Percentiles rank a stretch among this genome's conserved stretches.
Conservation (phyloP, 2,797 vertebrate species). For the Moxostoma hubbsi region DNA sequence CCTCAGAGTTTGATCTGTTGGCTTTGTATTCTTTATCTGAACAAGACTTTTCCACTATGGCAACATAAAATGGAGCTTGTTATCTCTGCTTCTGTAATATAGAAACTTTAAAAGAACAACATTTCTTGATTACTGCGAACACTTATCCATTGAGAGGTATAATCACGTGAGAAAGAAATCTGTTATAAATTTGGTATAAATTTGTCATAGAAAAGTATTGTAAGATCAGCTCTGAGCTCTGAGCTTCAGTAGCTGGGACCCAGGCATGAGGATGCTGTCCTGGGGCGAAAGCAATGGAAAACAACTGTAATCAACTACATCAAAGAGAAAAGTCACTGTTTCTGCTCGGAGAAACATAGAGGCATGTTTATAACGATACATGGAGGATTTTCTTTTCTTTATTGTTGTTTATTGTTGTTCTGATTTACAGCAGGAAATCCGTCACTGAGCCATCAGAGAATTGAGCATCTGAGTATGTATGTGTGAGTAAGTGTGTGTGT, state of each 20-base stretch:
- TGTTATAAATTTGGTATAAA: slow-evolving; percentile 57
- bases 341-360: slow-evolving; percentile 74
- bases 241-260: slow-evolving; percentile 55
- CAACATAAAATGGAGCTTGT: slow-evolving; percentile 74
- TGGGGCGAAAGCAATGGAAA: slow-evolving; percentile 74
- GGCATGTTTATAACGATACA: slow-evolving; percentile 69
- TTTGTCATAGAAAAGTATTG: slow-evolving; percentile 75
- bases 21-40: slow-evolving; percentile 77
- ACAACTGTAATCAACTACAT: slow-evolving; percentile 74
- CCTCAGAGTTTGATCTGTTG: slow-evolving; percentile 90
- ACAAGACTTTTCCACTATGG: slow-evolving; percentile 72
- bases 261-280: slow-evolving; percentile 73
- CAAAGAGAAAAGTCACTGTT: slow-evolving; percentile 68
- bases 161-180: slow-evolving; percentile 76
- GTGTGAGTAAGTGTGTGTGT: slow-evolving; percentile 36
- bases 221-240: slow-evolving; percentile 69
- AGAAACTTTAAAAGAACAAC: slow-evolving; percentile 63
- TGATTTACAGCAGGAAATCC: slow-evolving; percentile 70
- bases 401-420: slow-evolving; percentile 83
- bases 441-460: slow-evolving; percentile 71
- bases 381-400: slow-evolving; percentile 74
- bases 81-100: slow-evolving; percentile 69
- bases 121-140: slow-evolving; percentile 54
- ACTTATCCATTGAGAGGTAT: slow-evolving; percentile 64
- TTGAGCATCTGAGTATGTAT: slow-evolving; percentile 57